Evolutionary conservation across 2,797 vertebrate species (phyloP).

Genomic region (Lutjanus argentimaculatus): DNA sequence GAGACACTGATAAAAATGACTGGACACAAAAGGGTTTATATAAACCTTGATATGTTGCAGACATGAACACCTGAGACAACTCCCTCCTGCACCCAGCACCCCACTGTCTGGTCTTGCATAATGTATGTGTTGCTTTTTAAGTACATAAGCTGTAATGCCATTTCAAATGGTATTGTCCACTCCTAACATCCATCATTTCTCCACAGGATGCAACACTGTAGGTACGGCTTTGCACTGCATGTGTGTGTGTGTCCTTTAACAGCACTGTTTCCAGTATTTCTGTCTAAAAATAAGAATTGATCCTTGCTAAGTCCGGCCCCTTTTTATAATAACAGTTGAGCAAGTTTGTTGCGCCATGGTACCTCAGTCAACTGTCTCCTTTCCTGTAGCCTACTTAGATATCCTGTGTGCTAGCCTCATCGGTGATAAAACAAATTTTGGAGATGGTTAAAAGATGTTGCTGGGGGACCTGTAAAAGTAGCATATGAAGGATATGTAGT

Average conservation of each 20-base stretch:
- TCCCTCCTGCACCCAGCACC: conserved; percentile 8
- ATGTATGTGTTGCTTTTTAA: conserved; percentile 28
- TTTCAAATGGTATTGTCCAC: conserved; percentile 7
- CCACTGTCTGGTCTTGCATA: conserved; percentile 30
- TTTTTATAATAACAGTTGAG: no score
- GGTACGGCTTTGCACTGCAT: not conserved
- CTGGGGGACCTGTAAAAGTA: no score
- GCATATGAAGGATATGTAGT: no score
- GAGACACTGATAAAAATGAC: conserved; percentile 43
- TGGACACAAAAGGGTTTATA: not conserved
- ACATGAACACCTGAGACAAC: conserved; percentile 13
- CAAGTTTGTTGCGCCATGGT: no score
- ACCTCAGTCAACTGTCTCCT: no score
- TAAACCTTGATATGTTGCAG: conserved; percentile 16
- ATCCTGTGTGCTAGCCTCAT: no score
- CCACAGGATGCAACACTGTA: conserved; percentile 30
- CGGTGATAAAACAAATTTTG: no score
- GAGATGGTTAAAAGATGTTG: no score
- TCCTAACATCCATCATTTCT: conserved; percentile 15
- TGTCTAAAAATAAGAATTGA: not conserved
- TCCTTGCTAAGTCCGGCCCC: no score
- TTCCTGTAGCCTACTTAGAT: no score
- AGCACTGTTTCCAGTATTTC: conserved; percentile 1
- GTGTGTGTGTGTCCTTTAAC: conserved; percentile 21
- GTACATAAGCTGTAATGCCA: conserved; percentile 19